Conservation (phyloP, 2,113 vertebrate genomes). For the Xenus cinereus region DNA sequence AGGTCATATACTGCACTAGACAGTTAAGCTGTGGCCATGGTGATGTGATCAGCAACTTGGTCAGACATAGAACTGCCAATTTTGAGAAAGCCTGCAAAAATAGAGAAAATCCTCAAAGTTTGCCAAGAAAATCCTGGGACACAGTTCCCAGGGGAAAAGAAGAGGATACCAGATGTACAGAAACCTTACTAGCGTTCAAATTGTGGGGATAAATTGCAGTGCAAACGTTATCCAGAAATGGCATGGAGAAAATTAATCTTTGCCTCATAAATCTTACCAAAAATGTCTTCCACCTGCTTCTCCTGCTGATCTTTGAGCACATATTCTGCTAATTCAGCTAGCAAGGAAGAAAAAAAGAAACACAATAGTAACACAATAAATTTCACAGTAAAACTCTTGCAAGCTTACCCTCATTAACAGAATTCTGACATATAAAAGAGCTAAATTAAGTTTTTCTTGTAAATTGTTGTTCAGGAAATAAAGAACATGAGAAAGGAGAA, state of each 20-base stretch:
- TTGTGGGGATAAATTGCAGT: not conserved
- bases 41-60: not conserved
- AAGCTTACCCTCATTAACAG: not conserved
- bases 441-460: slow-evolving; percentile 46
- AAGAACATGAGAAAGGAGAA: slow-evolving; percentile 49
- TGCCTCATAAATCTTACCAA: slow-evolving; percentile 65
- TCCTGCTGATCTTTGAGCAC: slow-evolving; percentile 74
- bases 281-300: slow-evolving; percentile 63
- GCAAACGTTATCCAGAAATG: not conserved
- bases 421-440: not conserved
- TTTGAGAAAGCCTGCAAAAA: not conserved
- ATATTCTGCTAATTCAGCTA: slow-evolving; percentile 77
- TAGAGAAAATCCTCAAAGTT: not conserved
- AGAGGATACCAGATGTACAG: not conserved
- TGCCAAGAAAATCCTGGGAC: not conserved
- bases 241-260: not conserved
- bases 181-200: not conserved
- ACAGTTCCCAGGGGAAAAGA: not conserved
- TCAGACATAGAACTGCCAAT: not conserved
- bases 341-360: not conserved
- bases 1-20: not conserved
- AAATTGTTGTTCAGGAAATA: slow-evolving; percentile 48
- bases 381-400: not conserved
- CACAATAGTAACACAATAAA: not conserved
- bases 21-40: not conserved